phyloP scores from a whole-genome alignment of 1,140 invertebrate species.

The Parasteatoda tepidariorum region DNA sequence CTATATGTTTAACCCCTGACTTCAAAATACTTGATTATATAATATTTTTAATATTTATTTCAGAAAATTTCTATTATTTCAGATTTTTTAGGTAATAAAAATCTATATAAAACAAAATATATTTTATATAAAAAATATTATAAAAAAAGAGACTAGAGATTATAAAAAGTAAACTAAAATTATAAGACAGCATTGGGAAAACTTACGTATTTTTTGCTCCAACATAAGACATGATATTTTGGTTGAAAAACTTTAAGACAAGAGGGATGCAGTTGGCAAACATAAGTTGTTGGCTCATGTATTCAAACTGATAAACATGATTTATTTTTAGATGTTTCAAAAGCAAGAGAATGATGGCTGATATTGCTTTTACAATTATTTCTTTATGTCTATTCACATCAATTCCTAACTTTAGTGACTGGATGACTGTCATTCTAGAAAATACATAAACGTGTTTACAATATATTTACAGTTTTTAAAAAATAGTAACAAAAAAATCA shows the following conservation, averaged over 20 bases:
- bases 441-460: not conserved
- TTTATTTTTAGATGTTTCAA: constrained; percentile 99
- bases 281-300: constrained; percentile 98
- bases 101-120: no score
- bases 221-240: constrained; percentile 96
- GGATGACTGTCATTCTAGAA: constrained; percentile 88
- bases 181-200: no score
- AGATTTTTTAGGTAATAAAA: no score
- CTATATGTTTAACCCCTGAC: no score
- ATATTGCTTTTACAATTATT: constrained; percentile 98
- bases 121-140: no score
- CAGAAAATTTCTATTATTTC: no score
- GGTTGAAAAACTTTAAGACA: constrained; percentile 99
- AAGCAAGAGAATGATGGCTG: constrained; percentile 90
- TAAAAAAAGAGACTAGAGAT: no score
- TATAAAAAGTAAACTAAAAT: no score
- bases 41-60: no score
- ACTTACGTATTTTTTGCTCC: constrained; percentile 86
- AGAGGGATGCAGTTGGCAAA: constrained; percentile 99
- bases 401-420: constrained; percentile 95
- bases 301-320: constrained; percentile 99
- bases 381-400: constrained; percentile 99
- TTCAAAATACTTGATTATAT: no score
- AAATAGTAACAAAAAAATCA: not conserved
- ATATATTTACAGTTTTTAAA: no score